A percentile compares a stretch with the other conserved stretches of the same genome.
These are phyloP conservation scores for Sceloporus tristichus DNA, from an alignment of 2,113 vertebrate species.

Conservation along the genomic window DNA sequence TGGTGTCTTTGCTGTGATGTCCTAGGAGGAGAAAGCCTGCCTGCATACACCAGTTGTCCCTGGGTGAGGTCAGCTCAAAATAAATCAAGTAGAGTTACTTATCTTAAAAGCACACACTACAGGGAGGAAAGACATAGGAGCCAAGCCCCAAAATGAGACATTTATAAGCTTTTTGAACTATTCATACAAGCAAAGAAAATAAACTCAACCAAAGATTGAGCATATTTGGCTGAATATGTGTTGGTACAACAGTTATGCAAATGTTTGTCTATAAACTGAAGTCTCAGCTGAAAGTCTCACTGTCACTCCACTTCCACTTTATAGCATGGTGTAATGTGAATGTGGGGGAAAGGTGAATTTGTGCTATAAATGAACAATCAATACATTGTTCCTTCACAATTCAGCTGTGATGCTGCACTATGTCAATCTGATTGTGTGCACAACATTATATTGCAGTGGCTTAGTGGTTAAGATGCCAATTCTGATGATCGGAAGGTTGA, in stretches of 20 bases:
- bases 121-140: slow-evolving; percentile 10
- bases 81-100: slow-evolving; percentile 61
- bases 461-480: no score
- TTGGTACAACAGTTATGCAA: not conserved
- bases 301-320: not conserved
- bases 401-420: no score
- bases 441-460: no score
- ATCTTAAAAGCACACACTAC: slow-evolving; percentile 54
- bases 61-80: slow-evolving; percentile 61
- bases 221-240: not conserved
- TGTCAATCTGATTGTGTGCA: not conserved
- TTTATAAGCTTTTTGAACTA: no score
- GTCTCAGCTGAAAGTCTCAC: not conserved
- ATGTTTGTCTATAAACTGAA: not conserved
- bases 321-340: not conserved
- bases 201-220: not conserved
- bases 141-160: not conserved
- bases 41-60: slow-evolving; percentile 49
- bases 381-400: not conserved
- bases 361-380: not conserved
- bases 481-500: no score
- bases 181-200: slow-evolving; percentile 30
- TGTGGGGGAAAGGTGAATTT: not conserved
- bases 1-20: not conserved
- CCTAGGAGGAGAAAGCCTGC: not conserved